Percentiles rank a stretch among this genome's conserved stretches.
These are phyloP conservation scores for Apodemia duryi DNA, from an alignment of 2,888 invertebrate genomes.

Conservation along the genomic window DNA sequence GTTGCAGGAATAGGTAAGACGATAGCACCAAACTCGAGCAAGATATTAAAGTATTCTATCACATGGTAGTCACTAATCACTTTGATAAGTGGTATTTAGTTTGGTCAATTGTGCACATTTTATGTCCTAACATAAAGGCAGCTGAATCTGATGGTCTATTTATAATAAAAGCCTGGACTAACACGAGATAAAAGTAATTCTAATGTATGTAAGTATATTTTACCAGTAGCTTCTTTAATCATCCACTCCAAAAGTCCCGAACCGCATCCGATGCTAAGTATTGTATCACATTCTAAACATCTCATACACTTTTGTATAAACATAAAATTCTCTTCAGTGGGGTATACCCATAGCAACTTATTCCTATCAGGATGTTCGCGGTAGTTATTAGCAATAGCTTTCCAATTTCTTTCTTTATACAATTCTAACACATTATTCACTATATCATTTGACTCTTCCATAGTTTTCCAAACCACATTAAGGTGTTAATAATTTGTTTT, in stretches of 20 bases:
- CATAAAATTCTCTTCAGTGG: slow-evolving; percentile 81
- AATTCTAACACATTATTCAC: slow-evolving; percentile 54
- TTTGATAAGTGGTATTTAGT: too few species aligned
- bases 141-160: too few species aligned
- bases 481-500: background rate
- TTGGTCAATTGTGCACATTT: too few species aligned
- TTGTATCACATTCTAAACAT: slow-evolving; percentile 59
- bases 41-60: too few species aligned
- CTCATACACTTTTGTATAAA: slow-evolving; percentile 74
- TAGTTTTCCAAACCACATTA: slow-evolving; percentile 25
- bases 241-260: slow-evolving; percentile 92
- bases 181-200: background rate
- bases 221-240: slow-evolving; percentile 82
- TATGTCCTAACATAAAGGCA: too few species aligned
- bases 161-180: too few species aligned
- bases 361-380: slow-evolving; percentile 72
- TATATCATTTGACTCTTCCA: slow-evolving; percentile 57
- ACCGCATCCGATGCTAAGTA: slow-evolving; percentile 89
- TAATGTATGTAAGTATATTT: background rate
- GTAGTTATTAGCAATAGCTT: slow-evolving; percentile 60
- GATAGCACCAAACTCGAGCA: too few species aligned
- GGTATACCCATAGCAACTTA: slow-evolving; percentile 86
- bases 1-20: too few species aligned
- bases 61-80: too few species aligned
- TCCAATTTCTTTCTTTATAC: slow-evolving; percentile 68